These are phyloP conservation scores for Eulemur rufifrons DNA, from an alignment of 2,113 vertebrate genomes.

Conservation along the genomic window DNA sequence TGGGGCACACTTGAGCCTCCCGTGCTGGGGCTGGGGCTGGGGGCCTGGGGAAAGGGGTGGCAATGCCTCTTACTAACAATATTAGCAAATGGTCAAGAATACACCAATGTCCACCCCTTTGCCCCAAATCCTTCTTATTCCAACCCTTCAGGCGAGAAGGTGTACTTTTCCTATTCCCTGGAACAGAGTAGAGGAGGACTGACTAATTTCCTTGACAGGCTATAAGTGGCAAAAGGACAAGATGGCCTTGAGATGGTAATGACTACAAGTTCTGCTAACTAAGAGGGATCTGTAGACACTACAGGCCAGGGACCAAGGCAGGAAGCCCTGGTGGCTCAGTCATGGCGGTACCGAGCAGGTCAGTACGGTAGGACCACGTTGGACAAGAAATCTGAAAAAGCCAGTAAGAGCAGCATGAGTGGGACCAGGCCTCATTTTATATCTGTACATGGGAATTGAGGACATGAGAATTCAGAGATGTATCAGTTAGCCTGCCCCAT, in stretches of 20 bases:
- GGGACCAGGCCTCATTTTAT: not conserved
- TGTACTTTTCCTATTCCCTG: not conserved
- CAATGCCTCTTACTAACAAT: not conserved
- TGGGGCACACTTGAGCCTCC: not conserved
- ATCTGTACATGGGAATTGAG: not conserved
- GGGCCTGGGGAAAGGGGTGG: not conserved
- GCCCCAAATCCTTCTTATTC: not conserved
- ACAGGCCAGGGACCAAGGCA: not conserved
- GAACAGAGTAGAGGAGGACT: not conserved
- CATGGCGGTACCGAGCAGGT: not conserved
- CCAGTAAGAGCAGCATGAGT: not conserved
- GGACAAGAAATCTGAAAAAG: not conserved
- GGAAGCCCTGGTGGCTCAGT: not conserved
- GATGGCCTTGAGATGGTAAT: not conserved
- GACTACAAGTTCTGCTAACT: not conserved
- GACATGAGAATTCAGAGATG: not conserved
- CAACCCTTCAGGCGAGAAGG: not conserved
- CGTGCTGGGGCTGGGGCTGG: not conserved
- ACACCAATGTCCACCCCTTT: not conserved
- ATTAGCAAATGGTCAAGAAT: not conserved
- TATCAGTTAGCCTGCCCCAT: not conserved
- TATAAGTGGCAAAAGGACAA: not conserved
- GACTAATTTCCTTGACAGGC: not conserved
- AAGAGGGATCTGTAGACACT: not conserved
- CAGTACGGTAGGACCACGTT: accelerated